Conservation (phyloP, 2,888 invertebrate species). For the Coelopa pilipes region DNA sequence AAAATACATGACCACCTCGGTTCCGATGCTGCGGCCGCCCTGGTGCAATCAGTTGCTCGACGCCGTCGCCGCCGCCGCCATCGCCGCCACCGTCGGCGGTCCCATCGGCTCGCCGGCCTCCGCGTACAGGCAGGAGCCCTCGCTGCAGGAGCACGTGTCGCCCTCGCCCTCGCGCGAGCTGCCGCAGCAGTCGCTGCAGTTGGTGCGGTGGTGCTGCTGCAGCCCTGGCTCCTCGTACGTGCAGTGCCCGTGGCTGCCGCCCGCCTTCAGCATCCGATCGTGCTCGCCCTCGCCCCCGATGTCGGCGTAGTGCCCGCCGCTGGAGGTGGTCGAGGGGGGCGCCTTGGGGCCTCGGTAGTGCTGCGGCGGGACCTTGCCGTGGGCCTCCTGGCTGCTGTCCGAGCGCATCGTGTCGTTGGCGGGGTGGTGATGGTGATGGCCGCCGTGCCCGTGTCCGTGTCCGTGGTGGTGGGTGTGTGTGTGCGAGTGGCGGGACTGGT, state of each 20-base stretch:
- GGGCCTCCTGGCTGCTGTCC: constrained; percentile 60
- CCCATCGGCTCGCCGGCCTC: constrained; percentile 69
- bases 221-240: constrained; percentile 51
- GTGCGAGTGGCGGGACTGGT: constrained; percentile 64
- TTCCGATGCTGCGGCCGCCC: constrained; percentile 40
- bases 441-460: constrained; percentile 46
- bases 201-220: constrained; percentile 50
- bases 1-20: constrained; percentile 50
- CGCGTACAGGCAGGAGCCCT: constrained; percentile 73
- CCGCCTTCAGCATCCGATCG: constrained; percentile 55
- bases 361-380: constrained; percentile 45
- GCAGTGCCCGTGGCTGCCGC: constrained; percentile 43
- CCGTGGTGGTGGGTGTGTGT: constrained; percentile 49
- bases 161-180: constrained; percentile 70
- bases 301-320: constrained; percentile 52
- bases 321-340: constrained; percentile 40
- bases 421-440: constrained; percentile 44
- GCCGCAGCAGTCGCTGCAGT: constrained; percentile 68
- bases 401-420: constrained; percentile 56
- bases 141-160: constrained; percentile 74
- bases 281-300: constrained; percentile 56
- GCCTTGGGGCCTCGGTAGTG: constrained; percentile 48
- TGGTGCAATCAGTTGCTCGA: constrained; percentile 29
- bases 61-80: constrained; percentile 36
- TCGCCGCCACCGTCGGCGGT: constrained; percentile 33